phyloP scores from a whole-genome alignment of 2,888 invertebrate genomes.

The Dynastes grantii region DNA sequence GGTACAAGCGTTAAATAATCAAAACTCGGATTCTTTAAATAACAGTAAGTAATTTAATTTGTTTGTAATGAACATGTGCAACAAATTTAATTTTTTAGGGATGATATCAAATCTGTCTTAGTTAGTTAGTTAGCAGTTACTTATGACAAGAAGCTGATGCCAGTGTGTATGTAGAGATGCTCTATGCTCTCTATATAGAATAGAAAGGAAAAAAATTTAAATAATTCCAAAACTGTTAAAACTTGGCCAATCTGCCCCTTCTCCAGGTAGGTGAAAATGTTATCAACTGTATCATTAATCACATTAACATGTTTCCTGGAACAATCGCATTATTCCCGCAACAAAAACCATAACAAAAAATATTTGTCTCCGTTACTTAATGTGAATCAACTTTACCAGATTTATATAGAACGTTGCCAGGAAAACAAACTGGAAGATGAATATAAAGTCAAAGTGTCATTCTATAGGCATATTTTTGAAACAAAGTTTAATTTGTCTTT shows the following conservation, averaged over 20 bases:
- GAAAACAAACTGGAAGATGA: too few species aligned
- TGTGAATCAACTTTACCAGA: neutral
- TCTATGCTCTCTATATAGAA: neutral
- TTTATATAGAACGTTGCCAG: neutral
- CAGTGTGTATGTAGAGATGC: neutral
- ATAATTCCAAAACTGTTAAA: neutral
- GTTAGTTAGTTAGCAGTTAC: neutral
- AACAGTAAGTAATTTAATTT: too few species aligned
- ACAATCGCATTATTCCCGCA: slow-evolving; percentile 8
- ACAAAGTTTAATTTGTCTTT: too few species aligned
- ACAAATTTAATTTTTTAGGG: too few species aligned
- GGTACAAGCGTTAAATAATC: too few species aligned
- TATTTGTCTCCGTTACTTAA: too few species aligned
- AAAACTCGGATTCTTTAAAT: too few species aligned
- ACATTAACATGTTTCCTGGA: slow-evolving; percentile 10
- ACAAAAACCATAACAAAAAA: neutral
- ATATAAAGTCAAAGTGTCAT: too few species aligned
- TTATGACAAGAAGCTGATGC: neutral
- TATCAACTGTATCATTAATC: slow-evolving; percentile 1
- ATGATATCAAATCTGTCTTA: too few species aligned
- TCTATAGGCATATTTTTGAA: too few species aligned
- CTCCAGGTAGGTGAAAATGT: slow-evolving; percentile 3
- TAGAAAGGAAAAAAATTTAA: neutral
- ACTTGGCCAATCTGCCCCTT: neutral
- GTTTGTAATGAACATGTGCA: too few species aligned